phyloP scores from a whole-genome alignment of 2,888 invertebrate genomes.

The Acheta domesticus region DNA sequence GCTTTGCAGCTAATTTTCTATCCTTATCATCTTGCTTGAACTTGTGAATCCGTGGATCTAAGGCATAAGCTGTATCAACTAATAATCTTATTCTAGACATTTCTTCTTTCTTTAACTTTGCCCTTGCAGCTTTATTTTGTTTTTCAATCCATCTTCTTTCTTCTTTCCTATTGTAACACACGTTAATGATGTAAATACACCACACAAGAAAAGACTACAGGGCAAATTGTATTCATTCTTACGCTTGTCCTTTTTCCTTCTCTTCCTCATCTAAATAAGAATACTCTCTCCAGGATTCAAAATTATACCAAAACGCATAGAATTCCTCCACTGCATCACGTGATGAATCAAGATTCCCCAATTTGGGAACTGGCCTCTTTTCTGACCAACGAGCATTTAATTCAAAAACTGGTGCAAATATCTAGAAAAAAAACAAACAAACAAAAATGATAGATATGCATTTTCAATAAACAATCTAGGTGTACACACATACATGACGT shows the following conservation, averaged over 20 bases:
- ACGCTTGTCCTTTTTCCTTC: conserved; percentile 91
- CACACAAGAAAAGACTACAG: not conserved
- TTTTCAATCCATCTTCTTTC: conserved; percentile 98
- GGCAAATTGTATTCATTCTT: conserved; percentile 39
- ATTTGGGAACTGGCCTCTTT: conserved; percentile 75
- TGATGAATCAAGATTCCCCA: conserved; percentile 73
- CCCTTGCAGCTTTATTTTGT: conserved; percentile 89
- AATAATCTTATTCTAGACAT: conserved; percentile 84
- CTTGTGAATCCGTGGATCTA: conserved; percentile 87
- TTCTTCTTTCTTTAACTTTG: conserved; percentile 95
- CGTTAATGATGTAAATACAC: not conserved
- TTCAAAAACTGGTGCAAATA: conserved; percentile 58
- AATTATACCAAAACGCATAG: conserved; percentile 97
- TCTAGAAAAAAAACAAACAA: conserved; percentile 37
- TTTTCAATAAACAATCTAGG: not conserved
- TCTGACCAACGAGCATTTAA: conserved; percentile 89
- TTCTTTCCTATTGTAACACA: conserved; percentile 60
- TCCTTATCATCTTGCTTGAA: conserved; percentile 94
- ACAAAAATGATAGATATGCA: not conserved
- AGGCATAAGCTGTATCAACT: conserved; percentile 90
- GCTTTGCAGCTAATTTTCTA: conserved; percentile 80
- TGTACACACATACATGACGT: too few relatives aligned
- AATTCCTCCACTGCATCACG: conserved; percentile 87
- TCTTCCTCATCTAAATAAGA: conserved; percentile 99
- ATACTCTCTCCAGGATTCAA: conserved; percentile 98